Percentiles rank a stretch among this genome's conserved stretches.
phyloP scores from a whole-genome alignment of 2,797 vertebrate genomes.

The Anableps anableps region DNA sequence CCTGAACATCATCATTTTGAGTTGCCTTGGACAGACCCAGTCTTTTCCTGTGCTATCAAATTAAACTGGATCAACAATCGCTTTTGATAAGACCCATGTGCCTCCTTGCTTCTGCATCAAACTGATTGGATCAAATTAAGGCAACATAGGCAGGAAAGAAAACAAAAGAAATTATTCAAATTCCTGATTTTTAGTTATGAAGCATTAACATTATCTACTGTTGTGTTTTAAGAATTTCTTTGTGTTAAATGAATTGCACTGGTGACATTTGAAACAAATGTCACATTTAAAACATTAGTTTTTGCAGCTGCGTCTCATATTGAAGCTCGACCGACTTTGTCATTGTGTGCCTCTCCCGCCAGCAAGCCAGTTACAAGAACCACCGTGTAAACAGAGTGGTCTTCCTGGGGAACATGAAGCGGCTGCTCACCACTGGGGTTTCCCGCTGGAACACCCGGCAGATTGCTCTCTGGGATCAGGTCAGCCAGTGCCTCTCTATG shows the following conservation, averaged over 20 bases:
- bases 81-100: slow-evolving; percentile 28
- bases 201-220: too few species aligned
- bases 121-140: slow-evolving; percentile 15
- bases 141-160: neutral
- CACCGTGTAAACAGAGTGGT: slow-evolving; percentile 96
- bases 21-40: neutral
- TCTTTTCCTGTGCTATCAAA: neutral
- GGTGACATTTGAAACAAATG: too few species aligned
- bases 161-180: slow-evolving; percentile 3
- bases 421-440: slow-evolving; percentile 94
- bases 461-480: slow-evolving; percentile 99
- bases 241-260: neutral
- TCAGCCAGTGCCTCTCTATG: slow-evolving; percentile 71
- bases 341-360: slow-evolving; percentile 39
- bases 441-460: slow-evolving; percentile 98
- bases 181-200: neutral
- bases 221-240: neutral
- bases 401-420: slow-evolving; percentile 94
- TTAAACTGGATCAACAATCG: neutral
- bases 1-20: neutral
- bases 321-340: slow-evolving; percentile 2
- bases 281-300: too few species aligned
- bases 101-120: slow-evolving; percentile 10
- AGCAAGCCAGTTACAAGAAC: slow-evolving; percentile 96
- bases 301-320: neutral